Conservation (phyloP, 1,140 invertebrate genomes). For the Diprion similis region DNA sequence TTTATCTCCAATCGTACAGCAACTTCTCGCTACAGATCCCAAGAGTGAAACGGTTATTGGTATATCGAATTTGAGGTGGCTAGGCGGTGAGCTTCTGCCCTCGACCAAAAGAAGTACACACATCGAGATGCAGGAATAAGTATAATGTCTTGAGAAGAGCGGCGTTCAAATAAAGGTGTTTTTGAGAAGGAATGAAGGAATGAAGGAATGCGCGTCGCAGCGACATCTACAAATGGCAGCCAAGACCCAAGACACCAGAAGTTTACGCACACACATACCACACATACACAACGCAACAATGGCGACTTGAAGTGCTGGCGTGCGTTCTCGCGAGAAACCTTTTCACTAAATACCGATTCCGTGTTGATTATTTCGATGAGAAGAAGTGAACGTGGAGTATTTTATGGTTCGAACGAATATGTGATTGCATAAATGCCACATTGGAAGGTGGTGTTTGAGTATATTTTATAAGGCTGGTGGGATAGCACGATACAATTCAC, state of each 20-base stretch:
- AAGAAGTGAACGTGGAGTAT: constrained; percentile 27
- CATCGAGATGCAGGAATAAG: not conserved
- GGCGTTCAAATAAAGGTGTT: constrained; percentile 1
- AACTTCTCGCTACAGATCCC: not conserved
- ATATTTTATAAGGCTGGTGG: not conserved
- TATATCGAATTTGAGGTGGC: too few species aligned
- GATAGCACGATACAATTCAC: constrained; percentile 31
- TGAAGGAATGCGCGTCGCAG: not conserved
- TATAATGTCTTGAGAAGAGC: not conserved
- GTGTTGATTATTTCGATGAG: not conserved
- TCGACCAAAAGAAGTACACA: not conserved
- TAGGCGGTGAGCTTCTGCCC: not conserved
- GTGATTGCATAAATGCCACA: constrained; percentile 24
- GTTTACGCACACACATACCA: constrained; percentile 4
- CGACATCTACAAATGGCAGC: not conserved
- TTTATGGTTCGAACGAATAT: constrained; percentile 29
- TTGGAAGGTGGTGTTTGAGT: too few species aligned
- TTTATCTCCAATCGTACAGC: not conserved
- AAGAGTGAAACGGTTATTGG: not conserved
- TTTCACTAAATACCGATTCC: constrained; percentile 10
- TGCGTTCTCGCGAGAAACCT: constrained; percentile 34
- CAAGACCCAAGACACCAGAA: not conserved
- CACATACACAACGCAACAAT: constrained; percentile 50
- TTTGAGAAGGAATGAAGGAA: not conserved
- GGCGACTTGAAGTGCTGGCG: constrained; percentile 48